A percentile compares a stretch with the other conserved stretches of the same genome.
phyloP scores from a whole-genome alignment of 1,140 invertebrate species.

The Trichoplusia ni region DNA sequence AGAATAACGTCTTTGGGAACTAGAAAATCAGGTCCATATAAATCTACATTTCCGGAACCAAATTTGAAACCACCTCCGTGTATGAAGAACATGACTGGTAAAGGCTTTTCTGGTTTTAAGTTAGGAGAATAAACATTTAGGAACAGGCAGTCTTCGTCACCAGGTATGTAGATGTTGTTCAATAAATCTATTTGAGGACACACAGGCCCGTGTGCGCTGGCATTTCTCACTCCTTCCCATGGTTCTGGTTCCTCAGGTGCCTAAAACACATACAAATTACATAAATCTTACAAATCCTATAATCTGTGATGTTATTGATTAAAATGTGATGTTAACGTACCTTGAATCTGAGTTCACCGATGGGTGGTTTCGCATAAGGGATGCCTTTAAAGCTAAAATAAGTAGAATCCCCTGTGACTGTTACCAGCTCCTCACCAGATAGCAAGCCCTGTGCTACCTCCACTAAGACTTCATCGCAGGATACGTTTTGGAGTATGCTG shows the following conservation, averaged over 20 bases:
- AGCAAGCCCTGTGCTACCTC: constrained; percentile 39
- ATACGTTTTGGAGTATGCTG: not conserved
- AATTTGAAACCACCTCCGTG: constrained; percentile 20
- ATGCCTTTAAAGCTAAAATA: constrained; percentile 85
- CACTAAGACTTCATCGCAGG: not conserved
- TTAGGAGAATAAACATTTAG: not conserved
- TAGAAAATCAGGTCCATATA: constrained; percentile 35
- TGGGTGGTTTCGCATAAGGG: constrained; percentile 84
- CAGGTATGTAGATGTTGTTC: not conserved
- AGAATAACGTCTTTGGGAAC: constrained; percentile 23
- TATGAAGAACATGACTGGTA: constrained; percentile 36
- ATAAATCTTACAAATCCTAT: no score
- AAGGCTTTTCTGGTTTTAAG: not conserved
- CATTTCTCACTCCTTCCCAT: not conserved
- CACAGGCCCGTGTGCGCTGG: not conserved
- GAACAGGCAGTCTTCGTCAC: not conserved
- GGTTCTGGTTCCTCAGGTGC: not conserved
- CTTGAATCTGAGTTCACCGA: constrained; percentile 83
- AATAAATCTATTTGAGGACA: not conserved
- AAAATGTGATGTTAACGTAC: constrained; percentile 69
- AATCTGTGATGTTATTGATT: no score
- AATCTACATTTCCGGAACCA: constrained; percentile 16
- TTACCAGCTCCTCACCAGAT: constrained; percentile 33
- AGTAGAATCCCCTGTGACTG: constrained; percentile 63
- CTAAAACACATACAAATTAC: not conserved